These are phyloP conservation scores for Lissonota sp. DNA, from an alignment of 2,888 invertebrate genomes.

Conservation along the genomic window DNA sequence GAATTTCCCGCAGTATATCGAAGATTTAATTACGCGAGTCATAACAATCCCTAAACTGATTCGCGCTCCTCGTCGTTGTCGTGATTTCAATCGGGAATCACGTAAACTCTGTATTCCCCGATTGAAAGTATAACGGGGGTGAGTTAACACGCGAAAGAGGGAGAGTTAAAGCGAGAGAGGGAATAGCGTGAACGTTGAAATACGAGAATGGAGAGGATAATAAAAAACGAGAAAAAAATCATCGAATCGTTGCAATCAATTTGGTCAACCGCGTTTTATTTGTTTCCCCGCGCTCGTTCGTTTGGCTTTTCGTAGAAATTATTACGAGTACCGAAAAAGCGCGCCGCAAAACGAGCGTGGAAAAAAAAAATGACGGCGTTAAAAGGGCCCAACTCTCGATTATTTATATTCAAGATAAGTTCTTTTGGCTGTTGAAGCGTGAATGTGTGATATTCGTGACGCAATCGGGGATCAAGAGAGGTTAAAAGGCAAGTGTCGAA, in stretches of 20 bases:
- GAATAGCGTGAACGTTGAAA: constrained; percentile 26
- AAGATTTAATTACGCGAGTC: constrained; percentile 61
- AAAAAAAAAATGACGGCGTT: too few species aligned
- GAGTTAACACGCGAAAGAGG: constrained; percentile 1
- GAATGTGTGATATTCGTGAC: constrained; percentile 24
- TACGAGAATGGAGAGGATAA: constrained; percentile 23
- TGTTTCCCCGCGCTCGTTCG: too few species aligned
- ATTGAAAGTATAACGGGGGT: neutral
- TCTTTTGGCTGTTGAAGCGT: neutral
- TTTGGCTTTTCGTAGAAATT: too few species aligned
- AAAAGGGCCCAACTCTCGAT: constrained; percentile 1
- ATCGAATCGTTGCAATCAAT: constrained; percentile 38
- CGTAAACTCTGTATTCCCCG: constrained; percentile 7
- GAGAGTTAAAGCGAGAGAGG: constrained; percentile 1
- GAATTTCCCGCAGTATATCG: constrained; percentile 22
- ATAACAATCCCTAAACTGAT: constrained; percentile 66
- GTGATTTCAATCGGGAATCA: constrained; percentile 63
- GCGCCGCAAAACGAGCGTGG: too few species aligned
- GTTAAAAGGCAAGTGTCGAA: constrained; percentile 12
- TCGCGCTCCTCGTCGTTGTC: constrained; percentile 47
- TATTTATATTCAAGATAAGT: constrained; percentile 4
- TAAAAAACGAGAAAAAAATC: constrained; percentile 27
- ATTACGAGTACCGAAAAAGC: too few species aligned
- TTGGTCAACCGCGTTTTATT: neutral
- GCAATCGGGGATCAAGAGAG: constrained; percentile 39